Base-by-base conservation (phyloP, 2,888 invertebrate species). In the Agrochola litura region DNA sequence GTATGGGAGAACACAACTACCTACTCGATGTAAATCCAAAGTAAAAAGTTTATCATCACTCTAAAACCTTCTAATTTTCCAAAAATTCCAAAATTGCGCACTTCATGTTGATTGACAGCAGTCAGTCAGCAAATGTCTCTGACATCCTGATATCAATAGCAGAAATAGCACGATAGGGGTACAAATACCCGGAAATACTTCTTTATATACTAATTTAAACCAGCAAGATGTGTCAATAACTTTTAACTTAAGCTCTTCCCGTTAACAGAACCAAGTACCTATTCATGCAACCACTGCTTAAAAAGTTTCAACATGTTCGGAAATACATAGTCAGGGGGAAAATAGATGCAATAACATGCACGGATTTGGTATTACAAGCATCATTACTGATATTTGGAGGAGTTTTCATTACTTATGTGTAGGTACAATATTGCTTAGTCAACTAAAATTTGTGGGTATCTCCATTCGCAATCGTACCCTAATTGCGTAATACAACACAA, bases 341-440 rank as follows among this genome's bases (percentile, higher is more conserved):
- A 6, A 60, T 60, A 56, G 25, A 43, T n/a, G 6, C 49, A 12
- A 67, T 63, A 76, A 37, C 54, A 73, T 76, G 58, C 43, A 76
- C 49, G 46, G 25, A 68, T 58, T 74, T 69, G 19, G n/a, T 68
- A 30, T 64, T 63, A 64, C 75, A 74, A 64, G 56, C 63, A 68
- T 46, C 58, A 61, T 14, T 75, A 43, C 30, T 74, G 52, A 30
- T 85, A 56, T 68, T 76, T 41, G 71, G 76, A 52, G 85, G 82
- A 54, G 60, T 65, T 74, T 76, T 73, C 43, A 58, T 84, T 66
- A 61, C 79, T 6, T 82, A 76, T 43, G 2, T 76, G 64, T 85
- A 76, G 41, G 80, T 78, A 72, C 54, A 5, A 37, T 5, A 41
- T 65, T 76, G 64, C 30, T 16, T 83, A 19, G 58, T 69, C 37